Base-by-base conservation (phyloP, 1,140 invertebrate genomes). In the Achatina immaculata region DNA sequence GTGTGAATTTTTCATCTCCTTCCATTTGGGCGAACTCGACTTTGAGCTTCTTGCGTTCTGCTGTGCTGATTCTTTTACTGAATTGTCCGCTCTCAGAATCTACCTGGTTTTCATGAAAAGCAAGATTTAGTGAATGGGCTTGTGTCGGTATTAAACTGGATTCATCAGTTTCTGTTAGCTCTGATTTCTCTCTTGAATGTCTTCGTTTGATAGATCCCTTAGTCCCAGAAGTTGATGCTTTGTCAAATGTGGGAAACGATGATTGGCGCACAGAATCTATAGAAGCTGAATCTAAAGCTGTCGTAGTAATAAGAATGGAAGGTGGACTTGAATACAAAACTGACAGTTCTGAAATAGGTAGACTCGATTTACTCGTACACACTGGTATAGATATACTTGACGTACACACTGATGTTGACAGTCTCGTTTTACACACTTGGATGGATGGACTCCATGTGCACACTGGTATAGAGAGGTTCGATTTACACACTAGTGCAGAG, bases 51-150 rank as follows among this genome's bases (percentile, higher is more conserved):
- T 81, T 83, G n/a, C 83, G 82, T 51, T 85, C 84, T 82, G 42
- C 83, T 40, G 34, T 62, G 36, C 84, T 48, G 34, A 55, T 92
- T 96, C 95, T 94, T 96, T 95, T 69, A 80, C 73, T 55, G 83
- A 85, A 24, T 38, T 83, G 69, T 19, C 65, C 3, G 24, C 21
- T n/a, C 28, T 80, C 43, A 65, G 36, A 31, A 66, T 55, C 36
- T 28, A 69, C 72, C 3, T 62, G 58, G 1, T 62, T 62, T 16
- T 62, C 58, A 11, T 6, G n/a, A 62, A 28, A 9, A 2, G 28
- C n/a, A 2, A 28, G 0, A 16, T n/a, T 4, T 31, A 16, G 31
- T 6, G n/a, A 19, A 4, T 28, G 1, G 3, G 3, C 7, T 62
- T 3, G 1, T 31, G 28, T 11, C 6, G 1, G 2, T 6, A 31